These are phyloP conservation scores for Strongylocentrotus purpuratus DNA, from an alignment of 35 echinoderm and acorn worm species.

Conservation along the genomic window DNA sequence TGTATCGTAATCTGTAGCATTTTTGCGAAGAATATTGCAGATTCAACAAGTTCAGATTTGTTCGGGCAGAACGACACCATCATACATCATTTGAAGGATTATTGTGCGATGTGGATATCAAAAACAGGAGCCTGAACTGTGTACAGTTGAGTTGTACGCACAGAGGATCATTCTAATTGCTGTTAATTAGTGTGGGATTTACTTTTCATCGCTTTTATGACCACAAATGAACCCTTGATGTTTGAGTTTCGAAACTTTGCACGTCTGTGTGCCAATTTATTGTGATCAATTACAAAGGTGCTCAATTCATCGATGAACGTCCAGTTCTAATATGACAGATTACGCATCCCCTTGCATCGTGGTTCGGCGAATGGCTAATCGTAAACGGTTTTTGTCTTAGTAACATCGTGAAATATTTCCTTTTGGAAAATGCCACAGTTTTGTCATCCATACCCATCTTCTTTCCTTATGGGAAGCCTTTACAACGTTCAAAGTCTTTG, in stretches of 20 bases:
- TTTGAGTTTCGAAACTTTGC: not conserved
- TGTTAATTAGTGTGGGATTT: not conserved
- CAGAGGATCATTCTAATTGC: not conserved
- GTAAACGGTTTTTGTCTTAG: no score
- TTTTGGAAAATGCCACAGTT: no score
- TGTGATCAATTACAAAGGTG: not conserved
- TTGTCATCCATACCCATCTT: no score
- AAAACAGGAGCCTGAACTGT: not conserved
- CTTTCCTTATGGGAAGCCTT: no score
- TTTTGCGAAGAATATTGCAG: not conserved
- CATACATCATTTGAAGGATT: not conserved
- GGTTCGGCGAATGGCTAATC: not conserved
- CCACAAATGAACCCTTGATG: not conserved
- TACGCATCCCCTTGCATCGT: not conserved
- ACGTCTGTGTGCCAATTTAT: not conserved
- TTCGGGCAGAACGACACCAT: not conserved
- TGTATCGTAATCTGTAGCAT: not conserved
- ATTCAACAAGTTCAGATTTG: not conserved
- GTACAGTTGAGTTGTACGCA: not conserved
- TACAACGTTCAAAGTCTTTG: no score
- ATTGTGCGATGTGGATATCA: no score
- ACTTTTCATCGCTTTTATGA: not conserved
- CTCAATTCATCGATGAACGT: not conserved
- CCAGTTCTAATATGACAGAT: not conserved
- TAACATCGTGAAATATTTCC: no score